Base-by-base conservation (phyloP, 2,888 invertebrate genomes). In the Pasiphila rectangulata region DNA sequence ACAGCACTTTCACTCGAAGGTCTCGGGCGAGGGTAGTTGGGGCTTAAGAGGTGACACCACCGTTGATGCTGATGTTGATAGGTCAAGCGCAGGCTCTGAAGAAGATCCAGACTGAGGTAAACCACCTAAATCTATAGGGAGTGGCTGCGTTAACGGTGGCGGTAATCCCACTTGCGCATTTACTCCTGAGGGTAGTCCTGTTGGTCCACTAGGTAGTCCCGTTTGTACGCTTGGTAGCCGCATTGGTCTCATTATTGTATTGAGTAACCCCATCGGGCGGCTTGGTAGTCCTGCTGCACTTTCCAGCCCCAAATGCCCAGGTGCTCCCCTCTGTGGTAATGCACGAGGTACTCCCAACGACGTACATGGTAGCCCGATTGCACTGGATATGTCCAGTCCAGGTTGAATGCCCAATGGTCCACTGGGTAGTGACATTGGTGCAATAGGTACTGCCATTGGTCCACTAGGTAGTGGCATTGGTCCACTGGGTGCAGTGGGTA, bases 1-100 rank as follows among this genome's bases (percentile, higher is more conserved):
- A 85, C 86, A 74, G 68, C 86, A 86, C 83, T 81, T 61, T 85
- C 83, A 87, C 82, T 84, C 79, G 42, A n/a, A n/a, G n/a, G 75
- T 59, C 52, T 75, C 72, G 53, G 65, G 66, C 46, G 62, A 59
- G 53, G 64, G 66, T 40, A 57, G 55, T 19, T 56, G 69, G 43
- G 71, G 49, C 58, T 69, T 70, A 55, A 74, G 72, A 51, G 78
- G 38, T 38, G 50, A 29, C 32, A 40, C 20, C 10, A 45, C 37
- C 7, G 41, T 17, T 13, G 38, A 60, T 56, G 79, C 62, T 36
- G 77, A 62, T 39, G 78, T 78, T 46, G 79, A 71, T 13, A 84
- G 72, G 62, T 85, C 86, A 19, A 85, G 77, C 13, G 85, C 84
- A 4, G 83, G 84, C 54, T 80, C 84, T 10, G 63, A 62, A 4